Evolutionary conservation across 64 coral and sea anemone genomes (phyloP).

Genomic region (Dendrophyllia cribrosa): DNA sequence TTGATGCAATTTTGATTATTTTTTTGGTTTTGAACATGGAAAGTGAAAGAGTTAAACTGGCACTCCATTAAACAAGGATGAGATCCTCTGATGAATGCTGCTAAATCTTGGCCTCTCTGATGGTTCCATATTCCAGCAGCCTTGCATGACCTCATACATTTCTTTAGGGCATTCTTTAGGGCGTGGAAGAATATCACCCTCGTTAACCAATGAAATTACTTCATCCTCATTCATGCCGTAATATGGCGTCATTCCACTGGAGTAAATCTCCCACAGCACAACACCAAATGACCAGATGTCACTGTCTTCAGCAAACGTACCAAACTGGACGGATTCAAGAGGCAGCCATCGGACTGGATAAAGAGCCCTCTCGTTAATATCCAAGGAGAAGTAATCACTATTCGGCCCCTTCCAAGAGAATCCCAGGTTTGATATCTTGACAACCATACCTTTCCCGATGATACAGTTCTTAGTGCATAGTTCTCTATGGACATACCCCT

Average conservation of each 20-base stretch:
- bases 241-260: conserved; percentile 89
- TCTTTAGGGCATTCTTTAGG: conserved; percentile 92
- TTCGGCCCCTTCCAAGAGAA: conserved; percentile 74
- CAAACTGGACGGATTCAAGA: conserved; percentile 80
- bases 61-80: conserved; percentile 74
- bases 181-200: conserved; percentile 83
- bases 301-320: conserved; percentile 72
- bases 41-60: conserved; percentile 65
- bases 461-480: conserved; percentile 90
- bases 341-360: conserved; percentile 96
- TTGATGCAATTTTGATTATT: background rate
- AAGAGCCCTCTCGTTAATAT: conserved; percentile 44
- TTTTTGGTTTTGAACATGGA: background rate
- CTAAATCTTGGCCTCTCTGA: conserved; percentile 80
- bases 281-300: conserved; percentile 99
- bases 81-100: conserved; percentile 68
- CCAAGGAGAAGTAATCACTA: conserved; percentile 72
- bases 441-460: conserved; percentile 73
- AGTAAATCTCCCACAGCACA: conserved; percentile 95
- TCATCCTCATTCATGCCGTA: conserved; percentile 97
- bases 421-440: conserved; percentile 89
- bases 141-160: conserved; percentile 90
- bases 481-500: conserved; percentile 83
- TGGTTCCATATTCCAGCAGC: conserved; percentile 83
- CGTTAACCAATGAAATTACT: conserved; percentile 85